These are phyloP conservation scores for Euphydryas editha DNA, from an alignment of 2,888 invertebrate species.

Conservation along the genomic window DNA sequence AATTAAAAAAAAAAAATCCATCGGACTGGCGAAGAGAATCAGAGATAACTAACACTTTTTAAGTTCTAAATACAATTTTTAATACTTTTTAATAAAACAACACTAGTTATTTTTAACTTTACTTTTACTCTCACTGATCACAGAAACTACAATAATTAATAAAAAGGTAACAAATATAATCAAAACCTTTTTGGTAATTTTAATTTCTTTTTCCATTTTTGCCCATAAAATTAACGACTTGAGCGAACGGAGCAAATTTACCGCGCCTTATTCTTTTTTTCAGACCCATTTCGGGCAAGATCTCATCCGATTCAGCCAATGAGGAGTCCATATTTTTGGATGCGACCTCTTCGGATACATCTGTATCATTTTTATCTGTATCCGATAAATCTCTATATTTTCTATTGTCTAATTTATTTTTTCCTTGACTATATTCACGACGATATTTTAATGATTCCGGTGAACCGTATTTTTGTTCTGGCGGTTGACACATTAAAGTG, in stretches of 20 bases:
- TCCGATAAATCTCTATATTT: slow-evolving; percentile 60
- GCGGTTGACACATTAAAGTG: slow-evolving; percentile 68
- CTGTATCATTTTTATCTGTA: slow-evolving; percentile 66
- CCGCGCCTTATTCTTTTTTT: slow-evolving; percentile 65
- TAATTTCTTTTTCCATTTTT: slow-evolving; percentile 66
- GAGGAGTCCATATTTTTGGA: slow-evolving; percentile 70
- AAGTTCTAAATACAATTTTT: not conserved
- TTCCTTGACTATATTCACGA: slow-evolving; percentile 48
- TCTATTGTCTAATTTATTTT: slow-evolving; percentile 55
- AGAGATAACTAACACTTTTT: not conserved
- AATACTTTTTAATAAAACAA: not conserved
- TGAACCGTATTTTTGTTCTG: slow-evolving; percentile 52
- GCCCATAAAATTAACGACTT: slow-evolving; percentile 77
- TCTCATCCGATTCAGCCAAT: slow-evolving; percentile 63
- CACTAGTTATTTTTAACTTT: not conserved
- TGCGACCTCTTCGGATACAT: slow-evolving; percentile 62
- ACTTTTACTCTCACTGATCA: not conserved
- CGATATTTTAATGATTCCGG: slow-evolving; percentile 54
- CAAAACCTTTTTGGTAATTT: slow-evolving; percentile 26
- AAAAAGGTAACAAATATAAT: too few species aligned
- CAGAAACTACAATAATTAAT: not conserved
- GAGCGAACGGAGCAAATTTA: slow-evolving; percentile 68
- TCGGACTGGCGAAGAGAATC: too few species aligned
- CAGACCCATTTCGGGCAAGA: slow-evolving; percentile 58
- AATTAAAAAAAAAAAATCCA: too few species aligned